phyloP scores from a whole-genome alignment of 2,113 vertebrate genomes.

The Pygathrix nemaeus region DNA sequence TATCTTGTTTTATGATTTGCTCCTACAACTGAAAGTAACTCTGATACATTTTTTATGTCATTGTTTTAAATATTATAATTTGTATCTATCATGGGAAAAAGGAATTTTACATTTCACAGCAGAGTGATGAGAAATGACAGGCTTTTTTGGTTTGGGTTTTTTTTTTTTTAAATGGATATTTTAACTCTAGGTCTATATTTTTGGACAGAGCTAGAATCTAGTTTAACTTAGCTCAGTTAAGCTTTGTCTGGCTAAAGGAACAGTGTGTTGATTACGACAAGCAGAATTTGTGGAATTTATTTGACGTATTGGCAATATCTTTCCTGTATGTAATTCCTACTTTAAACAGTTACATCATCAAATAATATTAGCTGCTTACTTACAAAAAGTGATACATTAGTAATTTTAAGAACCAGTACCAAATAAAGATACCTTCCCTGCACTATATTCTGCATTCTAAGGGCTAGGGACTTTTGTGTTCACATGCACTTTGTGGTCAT shows the following conservation, averaged over 20 bases:
- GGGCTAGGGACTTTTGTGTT: not conserved
- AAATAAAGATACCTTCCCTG: not conserved
- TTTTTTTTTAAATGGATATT: conserved; percentile 12
- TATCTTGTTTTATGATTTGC: not conserved
- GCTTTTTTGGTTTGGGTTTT: not conserved
- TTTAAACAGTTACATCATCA: not conserved
- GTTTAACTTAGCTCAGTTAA: not conserved
- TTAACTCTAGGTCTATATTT: conserved; percentile 14
- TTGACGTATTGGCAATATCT: not conserved
- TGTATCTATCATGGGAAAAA: not conserved
- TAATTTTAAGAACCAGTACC: not conserved
- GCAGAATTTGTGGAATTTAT: not conserved
- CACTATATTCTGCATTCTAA: not conserved
- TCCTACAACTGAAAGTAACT: not conserved
- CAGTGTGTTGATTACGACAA: not conserved
- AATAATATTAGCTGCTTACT: not conserved
- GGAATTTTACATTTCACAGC: conserved; percentile 46
- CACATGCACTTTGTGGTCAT: not conserved
- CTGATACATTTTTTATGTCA: not conserved
- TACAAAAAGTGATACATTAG: not conserved
- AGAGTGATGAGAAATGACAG: not conserved
- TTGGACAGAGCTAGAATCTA: not conserved
- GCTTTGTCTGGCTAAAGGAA: not conserved
- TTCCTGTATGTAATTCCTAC: not conserved
- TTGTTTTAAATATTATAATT: conserved; percentile 18